phyloP scores from a whole-genome alignment of 2,797 vertebrate species.

The Avahi laniger region DNA sequence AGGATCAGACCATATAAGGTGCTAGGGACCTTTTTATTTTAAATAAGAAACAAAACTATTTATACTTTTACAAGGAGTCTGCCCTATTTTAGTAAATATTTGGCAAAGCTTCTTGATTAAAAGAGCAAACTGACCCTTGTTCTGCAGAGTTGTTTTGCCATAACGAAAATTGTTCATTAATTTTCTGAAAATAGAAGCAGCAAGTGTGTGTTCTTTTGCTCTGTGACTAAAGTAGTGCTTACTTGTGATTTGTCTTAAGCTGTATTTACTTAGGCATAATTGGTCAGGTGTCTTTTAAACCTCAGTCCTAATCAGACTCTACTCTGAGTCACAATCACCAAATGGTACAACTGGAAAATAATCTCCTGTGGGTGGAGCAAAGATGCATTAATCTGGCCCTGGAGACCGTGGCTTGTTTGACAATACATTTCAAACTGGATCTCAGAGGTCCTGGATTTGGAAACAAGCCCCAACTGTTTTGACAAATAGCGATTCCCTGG shows the following conservation, averaged over 20 bases:
- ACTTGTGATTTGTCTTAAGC: slow-evolving; percentile 57
- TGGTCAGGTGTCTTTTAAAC: slow-evolving; percentile 42
- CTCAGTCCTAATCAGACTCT: background rate
- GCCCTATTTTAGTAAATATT: slow-evolving; percentile 89
- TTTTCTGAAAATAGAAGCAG: slow-evolving; percentile 81
- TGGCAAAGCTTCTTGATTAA: slow-evolving; percentile 86
- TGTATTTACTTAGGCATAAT: slow-evolving; percentile 52
- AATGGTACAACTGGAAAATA: slow-evolving; percentile 53
- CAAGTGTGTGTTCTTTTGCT: slow-evolving; percentile 60
- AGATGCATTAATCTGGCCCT: slow-evolving; percentile 28
- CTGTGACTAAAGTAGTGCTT: slow-evolving; percentile 57
- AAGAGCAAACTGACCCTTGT: slow-evolving; percentile 85
- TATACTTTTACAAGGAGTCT: slow-evolving; percentile 88
- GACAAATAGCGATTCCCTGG: slow-evolving; percentile 47
- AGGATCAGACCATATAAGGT: slow-evolving; percentile 88
- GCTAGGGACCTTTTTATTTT: slow-evolving; percentile 85
- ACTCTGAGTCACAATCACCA: slow-evolving; percentile 33
- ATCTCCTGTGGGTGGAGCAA: background rate
- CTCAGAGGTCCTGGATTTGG: slow-evolving; percentile 50
- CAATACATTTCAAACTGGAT: slow-evolving; percentile 56
- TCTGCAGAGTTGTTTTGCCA: slow-evolving; percentile 80
- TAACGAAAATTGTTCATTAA: slow-evolving; percentile 80
- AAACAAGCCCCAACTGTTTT: slow-evolving; percentile 62
- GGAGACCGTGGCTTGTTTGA: slow-evolving; percentile 41
- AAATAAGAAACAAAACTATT: slow-evolving; percentile 89